Base-by-base conservation (phyloP, 2,797 vertebrate genomes). In the Tachyglossus aculeatus region DNA sequence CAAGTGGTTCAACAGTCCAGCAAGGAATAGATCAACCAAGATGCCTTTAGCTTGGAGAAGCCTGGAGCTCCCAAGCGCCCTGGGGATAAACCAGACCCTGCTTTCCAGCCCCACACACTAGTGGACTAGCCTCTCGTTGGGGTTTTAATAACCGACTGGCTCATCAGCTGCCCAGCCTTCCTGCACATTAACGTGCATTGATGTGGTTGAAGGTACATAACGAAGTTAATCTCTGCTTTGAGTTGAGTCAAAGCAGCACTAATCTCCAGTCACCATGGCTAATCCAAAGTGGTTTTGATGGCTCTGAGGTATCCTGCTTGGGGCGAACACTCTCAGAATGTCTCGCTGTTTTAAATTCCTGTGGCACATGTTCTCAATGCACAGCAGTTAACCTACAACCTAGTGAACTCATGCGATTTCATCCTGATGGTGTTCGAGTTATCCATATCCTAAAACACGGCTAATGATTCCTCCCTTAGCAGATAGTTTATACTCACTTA, bases 251-350 rank as follows among this genome's bases (percentile, higher is more conserved):
- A 47, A 61, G 37, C 31, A 24, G 48, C 47, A 61, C 57, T 38
- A 74, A 74, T 61, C 57, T 74, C n/a, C 3, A 27, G 31, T 56
- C 63, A 67, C 57, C 37, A 38, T 27, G 55, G 64, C 24, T 60
- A 45, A 55, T 45, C 38, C 50, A 45, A 38, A 25, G 43, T 44
- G 57, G 53, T 34, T 45, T 40, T 24, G 25, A 43, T 43, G 13
- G 27, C 40, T 22, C 22, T 22, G 51, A 40, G 16, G 22, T n/a
- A 27, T 36, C 16, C 5, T 19, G 21, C 41, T 48, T 27, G 19
- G 19, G 34, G 24, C 36, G 36, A 50, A 63, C 31, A 34, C 43
- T 33, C 29, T 37, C 33, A 10, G 25, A 40, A 56, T 50, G 47
- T 63, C 51, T 55, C 27, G 22, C 11, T 50, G 34, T 10, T 34